Percentiles rank a stretch among this genome's conserved stretches.
Evolutionary conservation across 2,888 invertebrate genomes (phyloP).

Genomic region (Beris chalybata): DNA sequence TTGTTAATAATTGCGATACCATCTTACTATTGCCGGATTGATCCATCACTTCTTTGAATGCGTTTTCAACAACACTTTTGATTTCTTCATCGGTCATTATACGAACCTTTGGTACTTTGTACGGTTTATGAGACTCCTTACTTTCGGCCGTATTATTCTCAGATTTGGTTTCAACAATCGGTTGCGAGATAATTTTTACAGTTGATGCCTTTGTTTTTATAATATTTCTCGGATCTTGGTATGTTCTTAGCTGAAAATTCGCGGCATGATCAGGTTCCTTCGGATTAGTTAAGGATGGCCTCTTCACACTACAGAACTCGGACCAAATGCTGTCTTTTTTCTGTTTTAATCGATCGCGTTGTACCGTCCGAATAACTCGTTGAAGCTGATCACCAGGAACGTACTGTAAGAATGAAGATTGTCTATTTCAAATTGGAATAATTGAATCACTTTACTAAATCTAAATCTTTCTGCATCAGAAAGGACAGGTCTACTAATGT

Average conservation of each 20-base stretch:
- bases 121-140: background rate
- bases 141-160: background rate
- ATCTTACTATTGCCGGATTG: conserved; percentile 3
- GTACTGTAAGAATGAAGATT: conserved; percentile 24
- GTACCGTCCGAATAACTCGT: conserved; percentile 34
- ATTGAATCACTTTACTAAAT: background rate
- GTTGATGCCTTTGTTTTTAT: conserved; percentile 35
- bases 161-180: conserved; percentile 9
- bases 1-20: conserved; percentile 2
- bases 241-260: background rate
- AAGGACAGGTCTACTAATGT: no score
- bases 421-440: conserved; percentile 4
- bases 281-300: background rate
- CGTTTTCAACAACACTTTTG: conserved; percentile 35
- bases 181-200: conserved; percentile 32
- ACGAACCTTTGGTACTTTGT: conserved; percentile 26
- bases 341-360: conserved; percentile 32
- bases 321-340: conserved; percentile 34
- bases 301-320: conserved; percentile 24
- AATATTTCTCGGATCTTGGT: background rate
- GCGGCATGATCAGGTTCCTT: background rate
- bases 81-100: conserved; percentile 37
- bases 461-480: background rate
- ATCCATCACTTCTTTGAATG: conserved; percentile 34
- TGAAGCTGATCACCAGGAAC: conserved; percentile 35